These are phyloP conservation scores for Cydia amplana DNA, from an alignment of 1,140 invertebrate genomes.

Conservation along the genomic window DNA sequence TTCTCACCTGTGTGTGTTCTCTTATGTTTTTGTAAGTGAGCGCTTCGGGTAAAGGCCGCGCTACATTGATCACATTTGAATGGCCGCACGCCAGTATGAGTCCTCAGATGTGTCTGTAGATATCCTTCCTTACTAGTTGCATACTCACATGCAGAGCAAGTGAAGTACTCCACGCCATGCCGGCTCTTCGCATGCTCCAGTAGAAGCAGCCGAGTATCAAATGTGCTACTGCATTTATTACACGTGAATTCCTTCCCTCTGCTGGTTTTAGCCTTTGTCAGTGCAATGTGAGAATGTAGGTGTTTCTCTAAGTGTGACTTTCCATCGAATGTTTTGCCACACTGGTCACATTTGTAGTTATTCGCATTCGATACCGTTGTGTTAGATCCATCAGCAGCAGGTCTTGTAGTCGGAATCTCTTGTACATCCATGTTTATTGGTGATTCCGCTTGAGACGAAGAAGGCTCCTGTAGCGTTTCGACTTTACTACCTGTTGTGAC, in stretches of 20 bases:
- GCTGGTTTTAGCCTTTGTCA: not conserved
- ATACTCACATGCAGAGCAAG: not conserved
- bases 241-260: not conserved
- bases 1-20: not conserved
- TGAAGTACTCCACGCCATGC: not conserved
- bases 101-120: not conserved
- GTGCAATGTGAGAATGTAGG: not conserved
- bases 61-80: not conserved
- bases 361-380: not conserved
- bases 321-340: not conserved
- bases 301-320: constrained; percentile 1
- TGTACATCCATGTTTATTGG: not conserved
- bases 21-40: not conserved
- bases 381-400: not conserved
- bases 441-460: not conserved
- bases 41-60: not conserved
- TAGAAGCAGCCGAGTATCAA: constrained; percentile 2
- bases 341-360: not conserved
- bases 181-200: not conserved
- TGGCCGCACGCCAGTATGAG: not conserved
- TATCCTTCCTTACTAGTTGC: not conserved
- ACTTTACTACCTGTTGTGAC: too few species aligned
- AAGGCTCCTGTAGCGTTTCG: not conserved
- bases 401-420: not conserved
- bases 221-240: not conserved